phyloP scores from a whole-genome alignment of 2,797 vertebrate species.

The Spinus pinus region DNA sequence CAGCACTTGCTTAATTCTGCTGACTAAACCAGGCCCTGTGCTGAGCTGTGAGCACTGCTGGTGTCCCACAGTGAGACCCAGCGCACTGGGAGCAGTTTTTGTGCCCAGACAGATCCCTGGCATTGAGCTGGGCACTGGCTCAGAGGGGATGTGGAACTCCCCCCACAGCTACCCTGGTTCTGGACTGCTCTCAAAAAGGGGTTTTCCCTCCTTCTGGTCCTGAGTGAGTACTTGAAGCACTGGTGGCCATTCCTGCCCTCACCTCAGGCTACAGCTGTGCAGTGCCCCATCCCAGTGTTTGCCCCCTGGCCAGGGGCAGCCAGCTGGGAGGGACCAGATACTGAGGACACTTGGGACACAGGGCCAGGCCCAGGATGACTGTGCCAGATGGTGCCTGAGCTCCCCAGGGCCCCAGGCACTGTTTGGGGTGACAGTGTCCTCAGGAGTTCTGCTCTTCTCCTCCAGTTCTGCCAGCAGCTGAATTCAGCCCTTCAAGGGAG shows the following conservation, averaged over 20 bases:
- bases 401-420: not conserved
- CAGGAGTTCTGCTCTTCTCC: not conserved
- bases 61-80: not conserved
- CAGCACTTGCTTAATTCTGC: not conserved
- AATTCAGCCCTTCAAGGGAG: not conserved
- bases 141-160: too few species aligned
- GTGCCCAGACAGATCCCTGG: not conserved
- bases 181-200: not conserved
- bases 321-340: not conserved
- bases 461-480: not conserved
- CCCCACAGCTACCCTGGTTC: not conserved
- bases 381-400: not conserved
- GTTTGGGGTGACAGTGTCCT: not conserved
- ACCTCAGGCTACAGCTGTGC: not conserved
- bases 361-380: not conserved
- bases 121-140: not conserved
- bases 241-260: not conserved
- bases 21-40: not conserved
- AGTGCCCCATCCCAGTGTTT: not conserved
- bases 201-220: not conserved
- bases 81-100: not conserved
- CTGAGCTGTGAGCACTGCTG: not conserved
- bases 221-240: not conserved
- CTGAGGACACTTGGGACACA: fast-evolving
- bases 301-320: not conserved